Evolutionary conservation across 2,888 invertebrate species (phyloP).

Genomic region (Microctonus hyperodae): DNA sequence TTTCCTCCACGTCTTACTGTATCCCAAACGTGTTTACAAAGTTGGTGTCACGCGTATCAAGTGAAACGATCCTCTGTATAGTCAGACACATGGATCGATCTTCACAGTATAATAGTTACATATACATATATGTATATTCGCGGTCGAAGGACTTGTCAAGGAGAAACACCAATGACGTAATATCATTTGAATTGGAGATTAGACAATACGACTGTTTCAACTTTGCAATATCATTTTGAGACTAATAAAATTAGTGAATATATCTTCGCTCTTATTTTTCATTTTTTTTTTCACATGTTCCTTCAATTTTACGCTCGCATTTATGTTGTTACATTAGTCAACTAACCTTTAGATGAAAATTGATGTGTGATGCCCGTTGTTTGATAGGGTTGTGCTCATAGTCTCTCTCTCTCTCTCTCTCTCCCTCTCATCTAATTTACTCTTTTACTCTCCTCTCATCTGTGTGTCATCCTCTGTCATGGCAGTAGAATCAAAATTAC

Average conservation of each 20-base stretch:
- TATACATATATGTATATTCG: background rate
- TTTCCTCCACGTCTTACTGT: slow-evolving; percentile 24
- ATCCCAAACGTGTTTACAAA: slow-evolving; percentile 24
- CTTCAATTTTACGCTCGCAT: background rate
- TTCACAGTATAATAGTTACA: background rate
- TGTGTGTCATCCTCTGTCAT: too few relatives aligned
- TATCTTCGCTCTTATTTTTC: background rate
- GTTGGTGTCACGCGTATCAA: background rate
- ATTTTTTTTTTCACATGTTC: background rate
- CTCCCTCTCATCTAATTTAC: background rate
- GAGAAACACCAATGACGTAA: background rate
- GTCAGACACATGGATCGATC: background rate
- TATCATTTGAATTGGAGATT: background rate
- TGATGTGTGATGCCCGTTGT: background rate
- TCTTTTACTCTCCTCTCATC: too few relatives aligned
- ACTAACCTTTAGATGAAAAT: background rate
- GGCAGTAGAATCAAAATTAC: background rate
- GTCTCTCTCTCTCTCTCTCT: too few relatives aligned
- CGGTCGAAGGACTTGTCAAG: background rate
- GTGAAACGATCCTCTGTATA: slow-evolving; percentile 13
- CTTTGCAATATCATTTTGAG: background rate
- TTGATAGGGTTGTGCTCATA: background rate
- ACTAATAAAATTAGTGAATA: background rate
- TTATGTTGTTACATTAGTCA: background rate
- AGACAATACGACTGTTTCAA: background rate